phyloP scores from a whole-genome alignment of 2,797 vertebrate genomes.

The Leptatherina wallacei region DNA sequence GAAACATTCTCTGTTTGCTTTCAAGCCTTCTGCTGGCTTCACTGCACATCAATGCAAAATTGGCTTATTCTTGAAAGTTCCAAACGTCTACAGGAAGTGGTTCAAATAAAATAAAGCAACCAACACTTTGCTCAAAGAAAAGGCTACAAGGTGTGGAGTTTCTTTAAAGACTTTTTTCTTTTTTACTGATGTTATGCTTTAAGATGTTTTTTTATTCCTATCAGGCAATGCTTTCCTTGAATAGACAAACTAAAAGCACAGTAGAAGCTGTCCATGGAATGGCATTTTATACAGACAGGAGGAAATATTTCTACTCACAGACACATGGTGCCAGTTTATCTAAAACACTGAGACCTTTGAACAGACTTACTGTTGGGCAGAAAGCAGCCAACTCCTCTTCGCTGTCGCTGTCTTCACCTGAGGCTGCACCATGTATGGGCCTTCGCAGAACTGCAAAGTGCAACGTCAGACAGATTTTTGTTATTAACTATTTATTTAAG shows the following conservation, averaged over 20 bases:
- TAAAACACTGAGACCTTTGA: constrained; percentile 5
- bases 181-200: neutral
- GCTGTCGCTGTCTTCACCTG: constrained; percentile 89
- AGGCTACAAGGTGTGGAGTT: neutral
- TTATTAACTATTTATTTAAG: neutral
- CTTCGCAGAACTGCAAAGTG: constrained; percentile 83
- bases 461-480: constrained; percentile 36
- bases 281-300: neutral
- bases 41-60: neutral
- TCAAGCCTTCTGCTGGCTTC: constrained; percentile 11
- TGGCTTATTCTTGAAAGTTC: constrained; percentile 9
- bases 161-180: neutral
- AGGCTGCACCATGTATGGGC: constrained; percentile 75
- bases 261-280: neutral
- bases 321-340: neutral
- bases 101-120: neutral
- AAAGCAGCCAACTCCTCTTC: constrained; percentile 97
- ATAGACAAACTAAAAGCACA: neutral
- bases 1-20: constrained; percentile 5
- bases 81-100: constrained; percentile 35
- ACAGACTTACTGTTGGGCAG: constrained; percentile 89
- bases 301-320: neutral
- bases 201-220: neutral
- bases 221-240: neutral
- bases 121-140: neutral